Conservation (phyloP, 2,113 vertebrate species). For the Alligator mississippiensis region DNA sequence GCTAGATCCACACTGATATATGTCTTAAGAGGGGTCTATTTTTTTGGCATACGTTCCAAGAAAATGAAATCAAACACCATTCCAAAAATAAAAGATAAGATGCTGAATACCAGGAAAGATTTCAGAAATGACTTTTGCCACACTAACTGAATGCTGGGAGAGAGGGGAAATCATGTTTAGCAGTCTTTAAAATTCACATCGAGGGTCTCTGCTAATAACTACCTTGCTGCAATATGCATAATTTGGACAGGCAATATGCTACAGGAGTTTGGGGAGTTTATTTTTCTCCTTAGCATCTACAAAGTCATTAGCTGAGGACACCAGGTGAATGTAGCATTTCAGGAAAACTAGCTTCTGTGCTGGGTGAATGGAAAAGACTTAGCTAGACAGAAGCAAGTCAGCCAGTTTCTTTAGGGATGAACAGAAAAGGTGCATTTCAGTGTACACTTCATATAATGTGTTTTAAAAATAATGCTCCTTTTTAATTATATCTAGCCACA, state of each 20-base stretch:
- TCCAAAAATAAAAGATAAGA: not conserved
- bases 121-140: not conserved
- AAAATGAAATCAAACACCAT: not conserved
- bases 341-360: not conserved
- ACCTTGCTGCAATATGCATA: not conserved
- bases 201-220: not conserved
- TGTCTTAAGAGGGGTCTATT: not conserved
- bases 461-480: not conserved
- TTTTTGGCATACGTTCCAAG: not conserved
- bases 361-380: not conserved
- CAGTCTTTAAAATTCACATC: not conserved
- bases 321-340: not conserved
- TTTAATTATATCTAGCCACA: not conserved
- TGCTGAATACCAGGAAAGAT: not conserved
- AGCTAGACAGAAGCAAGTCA: rapidly evolving
- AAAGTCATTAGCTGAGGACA: not conserved
- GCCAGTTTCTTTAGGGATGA: not conserved
- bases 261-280: not conserved
- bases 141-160: not conserved
- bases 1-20: rapidly evolving
- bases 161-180: not conserved
- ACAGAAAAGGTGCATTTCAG: rapidly evolving
- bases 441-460: not conserved
- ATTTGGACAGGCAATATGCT: not conserved
- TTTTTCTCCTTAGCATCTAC: not conserved